These are phyloP conservation scores for Castor canadensis DNA, from an alignment of 2,113 vertebrate species.

Conservation along the genomic window DNA sequence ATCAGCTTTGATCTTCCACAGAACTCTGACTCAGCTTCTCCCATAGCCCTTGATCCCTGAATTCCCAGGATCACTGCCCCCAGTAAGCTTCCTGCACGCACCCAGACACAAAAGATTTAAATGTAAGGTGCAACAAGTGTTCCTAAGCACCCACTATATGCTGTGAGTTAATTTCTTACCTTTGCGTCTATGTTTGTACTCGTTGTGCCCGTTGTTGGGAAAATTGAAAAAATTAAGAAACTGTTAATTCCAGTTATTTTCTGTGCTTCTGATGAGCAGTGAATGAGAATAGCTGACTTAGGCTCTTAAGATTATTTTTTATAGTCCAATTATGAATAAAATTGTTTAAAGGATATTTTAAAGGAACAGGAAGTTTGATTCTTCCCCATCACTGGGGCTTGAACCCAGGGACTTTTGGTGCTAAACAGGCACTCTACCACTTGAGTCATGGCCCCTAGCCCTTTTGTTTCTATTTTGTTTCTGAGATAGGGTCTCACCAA, in stretches of 20 bases:
- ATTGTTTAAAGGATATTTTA: not conserved
- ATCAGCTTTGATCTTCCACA: not conserved
- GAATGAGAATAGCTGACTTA: not conserved
- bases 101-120: not conserved
- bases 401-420: not conserved
- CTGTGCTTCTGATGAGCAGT: not conserved
- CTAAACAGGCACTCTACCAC: not conserved
- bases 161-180: not conserved
- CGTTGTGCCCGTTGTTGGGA: not conserved
- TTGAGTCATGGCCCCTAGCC: not conserved
- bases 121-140: not conserved
- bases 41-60: not conserved
- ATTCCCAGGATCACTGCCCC: not conserved
- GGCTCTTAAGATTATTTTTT: constrained; percentile 3
- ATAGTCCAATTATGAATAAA: not conserved
- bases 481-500: too few relatives aligned
- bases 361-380: not conserved
- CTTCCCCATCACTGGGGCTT: too few relatives aligned
- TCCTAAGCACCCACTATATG: not conserved
- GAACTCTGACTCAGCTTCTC: not conserved
- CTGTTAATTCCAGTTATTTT: not conserved
- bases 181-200: not conserved
- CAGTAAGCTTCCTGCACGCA: not conserved
- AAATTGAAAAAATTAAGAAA: not conserved
- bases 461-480: not conserved